Base-by-base conservation (phyloP, 2,113 vertebrate species). In the Heterotilapia buettikoferi region DNA sequence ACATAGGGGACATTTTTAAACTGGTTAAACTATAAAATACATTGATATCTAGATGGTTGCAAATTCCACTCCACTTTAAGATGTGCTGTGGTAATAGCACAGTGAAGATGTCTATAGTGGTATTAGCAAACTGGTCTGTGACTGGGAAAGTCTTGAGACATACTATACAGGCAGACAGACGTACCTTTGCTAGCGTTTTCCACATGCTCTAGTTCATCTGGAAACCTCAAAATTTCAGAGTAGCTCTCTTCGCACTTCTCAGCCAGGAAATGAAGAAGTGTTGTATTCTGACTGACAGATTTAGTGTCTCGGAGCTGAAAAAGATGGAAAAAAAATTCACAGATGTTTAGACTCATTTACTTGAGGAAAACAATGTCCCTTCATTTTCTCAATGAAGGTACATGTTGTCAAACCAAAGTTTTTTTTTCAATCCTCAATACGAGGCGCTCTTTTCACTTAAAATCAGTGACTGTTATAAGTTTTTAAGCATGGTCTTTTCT, bases 141-240 rank as follows among this genome's bases (percentile, higher is more conserved):
- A 82, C 9, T 2, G 2, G 31, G 21, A 10, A 9, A 9, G 33
- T 61, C 19, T 9, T 7, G 50, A n/a, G 18, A 82, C 26, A 6
- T 9, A n/a, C 2, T 66, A n/a, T 5, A 36, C 3, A 78, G 29
- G 79, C 5, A 50, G 7, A 73, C 2, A 83, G 4, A 89, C 94
- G 92, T 97, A 99, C 99, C 98, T 98, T 97, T 99, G 92, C 98
- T 99, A 83, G 98, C 99, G 79, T 91, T 98, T 36, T 99, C 99
- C 87, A 99, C 97, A 2, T 99, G 98, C 43, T 96, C 96, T 82
- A 99, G 93, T 82, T 99, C 99, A 6, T 99, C 98, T 6, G 98
- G 97, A 90, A 99, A 99, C 92, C 97, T 98, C 85, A 98, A 86
- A 81, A 99, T 98, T 52, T 97, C 97, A 1, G 92, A 83, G 90